Conservation (phyloP, 2,113 vertebrate species). For the Ammodytes marinus region DNA sequence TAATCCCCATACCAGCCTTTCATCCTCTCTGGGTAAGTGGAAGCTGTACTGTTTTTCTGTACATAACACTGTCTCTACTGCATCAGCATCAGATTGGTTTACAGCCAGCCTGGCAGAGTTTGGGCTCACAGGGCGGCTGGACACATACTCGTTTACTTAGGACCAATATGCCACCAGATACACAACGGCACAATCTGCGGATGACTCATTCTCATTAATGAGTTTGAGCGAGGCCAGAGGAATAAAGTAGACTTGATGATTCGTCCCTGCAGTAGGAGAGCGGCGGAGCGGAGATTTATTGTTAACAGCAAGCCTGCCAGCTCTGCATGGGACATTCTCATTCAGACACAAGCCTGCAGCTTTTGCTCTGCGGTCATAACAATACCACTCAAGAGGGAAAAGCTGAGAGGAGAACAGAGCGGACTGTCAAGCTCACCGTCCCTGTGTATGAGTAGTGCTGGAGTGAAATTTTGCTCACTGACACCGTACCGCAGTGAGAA, state of each 20-base stretch:
- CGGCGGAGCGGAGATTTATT: constrained; percentile 62
- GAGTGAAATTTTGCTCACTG: constrained; percentile 48
- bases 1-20: constrained; percentile 8
- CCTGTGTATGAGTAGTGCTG: constrained; percentile 44
- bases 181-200: constrained; percentile 54
- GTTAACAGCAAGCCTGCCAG: constrained; percentile 56
- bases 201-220: constrained; percentile 78
- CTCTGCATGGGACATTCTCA: constrained; percentile 58
- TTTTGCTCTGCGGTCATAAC: constrained; percentile 64
- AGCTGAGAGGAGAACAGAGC: constrained; percentile 28
- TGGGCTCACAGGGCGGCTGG: constrained; percentile 59
- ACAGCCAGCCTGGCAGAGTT: constrained; percentile 72
- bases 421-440: constrained; percentile 38
- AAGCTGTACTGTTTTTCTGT: constrained; percentile 62
- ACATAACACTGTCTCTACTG: constrained; percentile 70
- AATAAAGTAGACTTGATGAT: constrained; percentile 53
- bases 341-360: constrained; percentile 63
- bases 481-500: constrained; percentile 73
- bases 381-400: constrained; percentile 43
- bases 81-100: constrained; percentile 82
- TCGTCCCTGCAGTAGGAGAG: constrained; percentile 46
- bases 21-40: constrained; percentile 36
- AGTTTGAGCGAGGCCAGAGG: constrained; percentile 55
- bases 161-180: constrained; percentile 56
- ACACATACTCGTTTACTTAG: constrained; percentile 38